Evolutionary conservation across 2,888 invertebrate genomes (phyloP).

Genomic region (Lasioglossum villosulum): DNA sequence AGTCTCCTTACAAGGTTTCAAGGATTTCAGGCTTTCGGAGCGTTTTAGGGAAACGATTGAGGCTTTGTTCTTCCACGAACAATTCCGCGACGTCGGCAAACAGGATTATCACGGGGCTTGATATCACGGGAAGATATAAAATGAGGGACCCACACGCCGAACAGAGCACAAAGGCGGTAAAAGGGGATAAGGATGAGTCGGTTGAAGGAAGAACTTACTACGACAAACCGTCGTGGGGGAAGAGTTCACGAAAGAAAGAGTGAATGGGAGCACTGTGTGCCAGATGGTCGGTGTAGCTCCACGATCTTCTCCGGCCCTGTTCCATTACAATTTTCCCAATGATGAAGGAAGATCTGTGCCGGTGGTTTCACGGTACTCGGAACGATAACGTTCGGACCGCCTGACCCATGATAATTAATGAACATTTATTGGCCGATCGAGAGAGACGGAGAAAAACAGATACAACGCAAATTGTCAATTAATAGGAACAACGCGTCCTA

Average conservation of each 20-base stretch:
- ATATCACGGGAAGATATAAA: conserved; percentile 63
- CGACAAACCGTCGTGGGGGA: conserved; percentile 28
- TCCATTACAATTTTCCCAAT: conserved; percentile 66
- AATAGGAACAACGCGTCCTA: conserved; percentile 39
- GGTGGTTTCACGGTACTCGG: conserved; percentile 38
- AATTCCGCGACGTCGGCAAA: conserved; percentile 47
- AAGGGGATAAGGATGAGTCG: conserved; percentile 59
- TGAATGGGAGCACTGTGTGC: conserved; percentile 77
- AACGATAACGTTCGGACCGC: conserved; percentile 32
- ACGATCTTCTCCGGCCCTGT: conserved; percentile 54
- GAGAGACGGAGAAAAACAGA: not conserved
- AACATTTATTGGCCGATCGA: conserved; percentile 44
- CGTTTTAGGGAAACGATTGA: conserved; percentile 7
- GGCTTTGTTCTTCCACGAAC: conserved; percentile 26
- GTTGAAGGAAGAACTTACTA: conserved; percentile 59
- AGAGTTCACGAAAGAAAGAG: conserved; percentile 42
- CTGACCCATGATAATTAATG: conserved; percentile 54
- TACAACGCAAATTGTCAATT: conserved; percentile 42
- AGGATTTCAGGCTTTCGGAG: not conserved
- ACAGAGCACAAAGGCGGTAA: conserved; percentile 65
- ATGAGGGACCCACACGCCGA: conserved; percentile 32
- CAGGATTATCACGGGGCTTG: conserved; percentile 52
- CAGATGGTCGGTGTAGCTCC: conserved; percentile 71
- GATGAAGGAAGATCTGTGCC: conserved; percentile 61
- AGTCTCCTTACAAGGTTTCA: not conserved